A percentile compares a stretch with the other conserved stretches of the same genome.
phyloP scores from a whole-genome alignment of 2,888 invertebrate species.

The Chloromyia formosa region DNA sequence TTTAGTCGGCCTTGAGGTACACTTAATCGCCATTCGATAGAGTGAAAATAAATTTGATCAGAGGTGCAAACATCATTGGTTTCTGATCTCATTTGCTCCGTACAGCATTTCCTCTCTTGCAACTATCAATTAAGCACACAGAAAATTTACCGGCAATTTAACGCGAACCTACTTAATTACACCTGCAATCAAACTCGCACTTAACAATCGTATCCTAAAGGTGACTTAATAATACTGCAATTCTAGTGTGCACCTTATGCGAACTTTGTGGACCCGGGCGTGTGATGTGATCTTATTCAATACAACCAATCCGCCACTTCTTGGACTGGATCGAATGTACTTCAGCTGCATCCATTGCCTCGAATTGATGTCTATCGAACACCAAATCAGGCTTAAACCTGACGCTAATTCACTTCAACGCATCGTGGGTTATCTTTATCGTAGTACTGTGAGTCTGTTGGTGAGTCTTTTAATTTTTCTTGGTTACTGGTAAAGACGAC shows the following conservation, averaged over 20 bases:
- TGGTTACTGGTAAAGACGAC: neutral
- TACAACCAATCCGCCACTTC: too few relatives aligned
- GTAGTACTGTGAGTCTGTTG: too few relatives aligned
- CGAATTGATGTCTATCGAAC: neutral
- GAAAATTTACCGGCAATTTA: constrained; percentile 2
- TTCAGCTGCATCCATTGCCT: neutral
- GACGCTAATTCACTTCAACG: constrained; percentile 3
- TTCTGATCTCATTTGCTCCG: neutral
- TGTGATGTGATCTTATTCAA: neutral
- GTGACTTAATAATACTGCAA: neutral
- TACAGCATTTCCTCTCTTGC: neutral
- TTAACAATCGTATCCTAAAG: neutral
- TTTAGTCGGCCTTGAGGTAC: neutral
- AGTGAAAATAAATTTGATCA: neutral
- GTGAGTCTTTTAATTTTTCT: neutral
- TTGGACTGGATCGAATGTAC: too few relatives aligned
- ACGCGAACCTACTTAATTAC: neutral
- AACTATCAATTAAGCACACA: neutral
- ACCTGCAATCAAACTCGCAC: neutral
- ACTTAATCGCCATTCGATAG: neutral
- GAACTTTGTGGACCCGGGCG: neutral
- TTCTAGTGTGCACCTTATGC: neutral
- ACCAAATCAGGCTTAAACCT: neutral
- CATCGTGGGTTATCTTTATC: neutral
- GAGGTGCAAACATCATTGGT: neutral